These are phyloP conservation scores for Ceuthmochares aereus DNA, from an alignment of 2,113 vertebrate species.

Conservation along the genomic window DNA sequence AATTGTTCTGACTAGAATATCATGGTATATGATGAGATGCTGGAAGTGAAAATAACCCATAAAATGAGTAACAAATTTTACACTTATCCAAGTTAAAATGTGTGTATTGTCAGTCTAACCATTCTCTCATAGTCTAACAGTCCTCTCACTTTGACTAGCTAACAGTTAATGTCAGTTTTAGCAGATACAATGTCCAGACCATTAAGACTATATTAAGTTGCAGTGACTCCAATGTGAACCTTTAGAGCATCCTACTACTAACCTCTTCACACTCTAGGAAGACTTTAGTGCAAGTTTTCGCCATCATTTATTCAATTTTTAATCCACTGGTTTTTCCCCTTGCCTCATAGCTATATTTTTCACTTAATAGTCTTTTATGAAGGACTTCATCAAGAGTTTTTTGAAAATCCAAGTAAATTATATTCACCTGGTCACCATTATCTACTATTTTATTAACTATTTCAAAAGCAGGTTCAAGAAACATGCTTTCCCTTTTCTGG, in stretches of 20 bases:
- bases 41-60: neutral
- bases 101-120: neutral
- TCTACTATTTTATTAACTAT: slow-evolving; percentile 55
- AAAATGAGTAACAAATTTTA: neutral
- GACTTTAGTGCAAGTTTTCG: neutral
- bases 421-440: slow-evolving; percentile 9
- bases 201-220: neutral
- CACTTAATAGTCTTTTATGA: neutral
- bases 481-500: neutral
- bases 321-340: neutral
- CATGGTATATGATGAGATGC: neutral
- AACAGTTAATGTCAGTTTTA: neutral
- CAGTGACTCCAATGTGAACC: neutral
- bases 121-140: neutral
- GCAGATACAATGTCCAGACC: neutral
- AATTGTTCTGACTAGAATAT: neutral
- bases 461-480: neutral
- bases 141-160: neutral
- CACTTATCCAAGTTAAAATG: neutral
- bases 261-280: neutral
- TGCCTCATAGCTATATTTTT: slow-evolving; percentile 6
- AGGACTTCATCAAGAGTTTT: neutral
- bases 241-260: neutral
- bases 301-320: slow-evolving; percentile 2
- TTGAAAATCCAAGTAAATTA: slow-evolving; percentile 18